Percentiles rank a stretch among this genome's conserved stretches.
These are phyloP conservation scores for Scaptomyza graminum DNA, from an alignment of 1,140 invertebrate genomes.

Conservation along the genomic window DNA sequence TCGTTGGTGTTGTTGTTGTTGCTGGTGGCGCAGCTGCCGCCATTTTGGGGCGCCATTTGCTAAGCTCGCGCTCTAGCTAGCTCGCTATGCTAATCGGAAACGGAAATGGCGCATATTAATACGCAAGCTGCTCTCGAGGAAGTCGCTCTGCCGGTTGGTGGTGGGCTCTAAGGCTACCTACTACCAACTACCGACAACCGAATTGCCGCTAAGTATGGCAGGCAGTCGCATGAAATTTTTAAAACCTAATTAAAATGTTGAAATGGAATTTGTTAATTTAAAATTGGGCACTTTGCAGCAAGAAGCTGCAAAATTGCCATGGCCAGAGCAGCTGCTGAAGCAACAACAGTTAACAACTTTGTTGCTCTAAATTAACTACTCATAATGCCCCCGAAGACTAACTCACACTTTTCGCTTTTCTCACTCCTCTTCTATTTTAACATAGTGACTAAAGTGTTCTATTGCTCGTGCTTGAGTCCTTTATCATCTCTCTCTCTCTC, in stretches of 20 bases:
- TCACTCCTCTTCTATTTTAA: neutral
- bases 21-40: constrained; percentile 64
- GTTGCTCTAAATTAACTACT: constrained; percentile 79
- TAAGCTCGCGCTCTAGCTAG: constrained; percentile 28
- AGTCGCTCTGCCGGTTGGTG: constrained; percentile 39
- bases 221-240: constrained; percentile 76
- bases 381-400: constrained; percentile 65
- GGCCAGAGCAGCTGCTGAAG: constrained; percentile 28
- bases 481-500: no score
- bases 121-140: constrained; percentile 77
- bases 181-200: neutral
- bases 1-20: neutral
- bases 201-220: constrained; percentile 30
- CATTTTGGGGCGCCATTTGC: constrained; percentile 58
- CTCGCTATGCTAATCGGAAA: constrained; percentile 78
- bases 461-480: constrained; percentile 25
- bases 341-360: constrained; percentile 74
- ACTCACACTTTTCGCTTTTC: neutral
- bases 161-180: neutral
- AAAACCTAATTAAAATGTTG: constrained; percentile 82
- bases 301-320: constrained; percentile 51
- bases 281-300: constrained; percentile 76
- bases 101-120: constrained; percentile 82
- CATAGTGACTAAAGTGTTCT: constrained; percentile 9
- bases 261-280: constrained; percentile 82